Evolutionary conservation across 2,113 vertebrate genomes (phyloP).

Genomic region (Paratilapia polleni): DNA sequence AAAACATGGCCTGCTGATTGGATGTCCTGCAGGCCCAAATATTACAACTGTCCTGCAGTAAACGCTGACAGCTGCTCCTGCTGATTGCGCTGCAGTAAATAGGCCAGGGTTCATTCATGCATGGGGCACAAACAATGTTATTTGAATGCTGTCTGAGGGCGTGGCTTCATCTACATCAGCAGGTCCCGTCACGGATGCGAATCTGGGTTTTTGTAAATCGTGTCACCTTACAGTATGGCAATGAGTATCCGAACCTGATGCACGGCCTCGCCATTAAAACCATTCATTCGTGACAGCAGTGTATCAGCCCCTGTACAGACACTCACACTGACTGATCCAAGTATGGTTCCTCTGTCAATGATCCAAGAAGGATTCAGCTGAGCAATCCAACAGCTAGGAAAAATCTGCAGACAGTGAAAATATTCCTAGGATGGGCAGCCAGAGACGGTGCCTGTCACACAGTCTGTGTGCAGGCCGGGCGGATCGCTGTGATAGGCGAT

Average conservation of each 20-base stretch:
- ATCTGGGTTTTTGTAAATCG: slow-evolving; percentile 11
- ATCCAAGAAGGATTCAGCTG: not conserved
- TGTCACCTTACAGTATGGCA: not conserved
- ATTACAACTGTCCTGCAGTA: not conserved
- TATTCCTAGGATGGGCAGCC: slow-evolving; percentile 7
- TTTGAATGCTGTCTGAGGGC: slow-evolving; percentile 46
- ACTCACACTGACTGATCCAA: slow-evolving; percentile 44
- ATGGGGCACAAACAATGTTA: slow-evolving; percentile 30
- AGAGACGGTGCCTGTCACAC: not conserved
- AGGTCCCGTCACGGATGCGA: slow-evolving; percentile 45
- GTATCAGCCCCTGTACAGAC: not conserved
- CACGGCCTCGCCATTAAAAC: slow-evolving; percentile 26
- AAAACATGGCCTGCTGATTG: not conserved
- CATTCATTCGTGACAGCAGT: not conserved
- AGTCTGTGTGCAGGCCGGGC: slow-evolving; percentile 31
- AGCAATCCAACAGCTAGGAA: not conserved
- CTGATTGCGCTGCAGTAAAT: slow-evolving; percentile 4
- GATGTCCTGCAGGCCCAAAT: not conserved
- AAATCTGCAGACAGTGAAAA: not conserved
- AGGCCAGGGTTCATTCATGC: slow-evolving; percentile 45
- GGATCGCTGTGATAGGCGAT: not conserved
- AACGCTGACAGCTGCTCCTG: not conserved
- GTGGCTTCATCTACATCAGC: slow-evolving; percentile 59
- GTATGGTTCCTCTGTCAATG: not conserved
- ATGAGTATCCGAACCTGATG: not conserved